Evolutionary conservation across 2,797 vertebrate species (phyloP), one percentile per base, ranked within the genome.

Genomic region (Allenopithecus nigroviridis): DNA sequence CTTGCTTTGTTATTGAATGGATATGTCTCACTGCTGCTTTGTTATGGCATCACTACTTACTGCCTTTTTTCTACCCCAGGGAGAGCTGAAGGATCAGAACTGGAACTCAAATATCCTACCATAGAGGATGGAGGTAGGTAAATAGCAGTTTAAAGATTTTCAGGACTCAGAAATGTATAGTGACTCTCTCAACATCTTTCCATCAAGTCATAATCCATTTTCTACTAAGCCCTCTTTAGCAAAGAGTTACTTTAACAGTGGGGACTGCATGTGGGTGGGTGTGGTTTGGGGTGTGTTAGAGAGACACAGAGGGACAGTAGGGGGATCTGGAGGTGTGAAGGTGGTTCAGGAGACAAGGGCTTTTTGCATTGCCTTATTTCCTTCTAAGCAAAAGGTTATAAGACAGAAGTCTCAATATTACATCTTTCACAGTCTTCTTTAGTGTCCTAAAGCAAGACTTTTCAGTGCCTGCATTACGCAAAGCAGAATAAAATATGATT

Each of bases 141-240:
- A 59, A 55, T 8, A 48, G n/a, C 12, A 74, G 28, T 16, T 55
- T 59, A 90, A 70, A 72, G 5, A 64, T 41, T 39, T 22, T 10
- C n/a, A 46, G 36, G 17, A 83, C 33, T 87, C 12, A n/a, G 14
- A 84, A 68, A 74, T 80, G 26, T 89, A 46, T 22, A 76, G 5
- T n/a, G 50, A 86, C 30, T 83, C 24, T 78, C 50, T n/a, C 81
- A 89, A 84, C 2, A 68, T 46, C 41, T 36, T 14, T 43, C 24
- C 12, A 28, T 43, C 16, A 87, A 11, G 57, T 89, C 26, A 48
- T 13, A 97, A 61, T 5, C 61, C 24, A 80, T 59, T 88, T 87
- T 30, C 76, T 59, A 74, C 14, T 88, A n/a, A 1, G 5, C 8
- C 14, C 12, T 94, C 72, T 81, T 91, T 46, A 88, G 14, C 1